Evolutionary conservation across 2,113 vertebrate species (phyloP), one percentile per base, ranked within the genome.

Genomic region (Corydoras sp.): DNA sequence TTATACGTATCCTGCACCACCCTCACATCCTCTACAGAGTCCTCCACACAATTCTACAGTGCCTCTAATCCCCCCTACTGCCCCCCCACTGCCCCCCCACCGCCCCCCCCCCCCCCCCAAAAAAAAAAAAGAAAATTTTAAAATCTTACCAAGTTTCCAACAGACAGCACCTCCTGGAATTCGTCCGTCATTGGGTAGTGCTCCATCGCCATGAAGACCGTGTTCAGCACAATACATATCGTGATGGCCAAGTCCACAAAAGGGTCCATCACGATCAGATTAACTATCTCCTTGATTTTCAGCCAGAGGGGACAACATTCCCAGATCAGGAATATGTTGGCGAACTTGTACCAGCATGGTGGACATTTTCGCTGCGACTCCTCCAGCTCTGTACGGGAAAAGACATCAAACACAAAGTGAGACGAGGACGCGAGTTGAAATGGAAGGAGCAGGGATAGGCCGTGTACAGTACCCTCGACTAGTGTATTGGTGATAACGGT

Each of bases 201-300:
- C 79, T 99, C 97, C 96, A 99, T 97, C 1, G 97, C 97, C 97
- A 99, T 99, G 82, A 99, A 99, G 31, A 98, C 75, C 0, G 97
- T 99, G 84, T 99, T 99, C 71, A 99, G 92, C 73, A 97, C 95
- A 10, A 99, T 99, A 70, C 97, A 99, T 86, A 99, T 99, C 80
- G 97, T 99, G 83, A 99, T 98, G 83, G 95, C 93, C 80, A 99
- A 79, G 81, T 99, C 97, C 51, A 99, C 97, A 56, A 99, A 99
- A 0, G 97, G 97, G 83, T 99, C 97, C 94, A 99, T 98, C 64
- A 99, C 97, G 29, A 99, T 94, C 62, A 96, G 71, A 82, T 98
- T 94, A 61, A 96, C 87, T 0, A 97, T 91, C 83, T 97, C 93
- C 82, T 98, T 99, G 75, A 98, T 83, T 81, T 92, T 98, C 69